Percentiles rank a stretch among this genome's conserved stretches.
phyloP scores from a whole-genome alignment of 2,797 vertebrate species.

The Macropodus opercularis region DNA sequence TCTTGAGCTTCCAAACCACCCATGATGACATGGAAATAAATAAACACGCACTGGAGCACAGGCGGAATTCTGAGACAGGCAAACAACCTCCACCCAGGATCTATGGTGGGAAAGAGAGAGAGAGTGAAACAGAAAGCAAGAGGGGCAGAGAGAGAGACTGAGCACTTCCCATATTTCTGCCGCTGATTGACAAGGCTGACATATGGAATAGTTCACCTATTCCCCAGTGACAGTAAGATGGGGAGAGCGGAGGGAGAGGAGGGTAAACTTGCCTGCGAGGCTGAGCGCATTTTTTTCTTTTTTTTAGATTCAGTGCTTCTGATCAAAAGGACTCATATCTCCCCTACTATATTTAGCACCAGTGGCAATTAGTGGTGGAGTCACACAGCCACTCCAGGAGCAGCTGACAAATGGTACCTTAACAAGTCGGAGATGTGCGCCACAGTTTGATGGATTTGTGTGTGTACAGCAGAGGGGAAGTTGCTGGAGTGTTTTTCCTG shows the following conservation, averaged over 20 bases:
- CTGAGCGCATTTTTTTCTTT: conserved; percentile 79
- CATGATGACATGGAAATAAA: conserved; percentile 87
- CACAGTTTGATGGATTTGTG: conserved; percentile 71
- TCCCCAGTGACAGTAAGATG: conserved; percentile 96
- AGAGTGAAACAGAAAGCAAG: conserved; percentile 8
- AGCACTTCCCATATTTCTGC: conserved; percentile 93
- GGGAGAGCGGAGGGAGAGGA: conserved; percentile 78
- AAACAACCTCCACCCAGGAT: conserved; percentile 58
- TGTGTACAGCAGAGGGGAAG: conserved; percentile 66
- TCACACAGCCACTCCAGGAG: conserved; percentile 93
- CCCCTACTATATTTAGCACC: conserved; percentile 97
- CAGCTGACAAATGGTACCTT: conserved; percentile 92
- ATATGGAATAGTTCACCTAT: conserved; percentile 99
- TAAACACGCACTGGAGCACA: conserved; percentile 58
- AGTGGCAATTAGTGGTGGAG: conserved; percentile 95
- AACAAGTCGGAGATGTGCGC: conserved; percentile 78
- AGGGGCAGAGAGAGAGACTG: conserved; percentile 75
- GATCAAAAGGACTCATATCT: conserved; percentile 97
- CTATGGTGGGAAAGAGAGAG: conserved; percentile 41
- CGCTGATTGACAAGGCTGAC: conserved; percentile 99
- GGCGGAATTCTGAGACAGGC: conserved; percentile 66
- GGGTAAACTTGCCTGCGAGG: conserved; percentile 96
- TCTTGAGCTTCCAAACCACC: conserved; percentile 87
- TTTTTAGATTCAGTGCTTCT: conserved; percentile 92
- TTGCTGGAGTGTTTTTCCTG: conserved; percentile 47